Evolutionary conservation across 2,113 vertebrate genomes (phyloP), one percentile per base, ranked within the genome.

Genomic region (Heteronetta atricapilla): DNA sequence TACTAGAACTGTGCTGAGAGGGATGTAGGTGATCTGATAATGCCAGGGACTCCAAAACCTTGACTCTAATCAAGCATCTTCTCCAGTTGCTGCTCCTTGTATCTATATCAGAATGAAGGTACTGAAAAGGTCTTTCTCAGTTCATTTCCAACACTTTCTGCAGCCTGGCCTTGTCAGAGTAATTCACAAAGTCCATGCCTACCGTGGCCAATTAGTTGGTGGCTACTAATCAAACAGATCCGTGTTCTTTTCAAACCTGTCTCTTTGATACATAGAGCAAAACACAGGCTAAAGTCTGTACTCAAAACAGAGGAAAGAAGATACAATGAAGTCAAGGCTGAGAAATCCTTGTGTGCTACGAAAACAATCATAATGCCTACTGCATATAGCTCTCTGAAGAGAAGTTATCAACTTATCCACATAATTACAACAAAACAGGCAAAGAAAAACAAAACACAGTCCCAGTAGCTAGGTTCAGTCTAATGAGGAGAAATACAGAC

Each of bases 321-420:
- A 89, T 29, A 79, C 8, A 82, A 60, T 15, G 19, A 90, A 93
- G 72, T 66, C 58, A 87, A 75, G 93, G 66, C 38, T 88, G 26
- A 94, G 63, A 92, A 86, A 95, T 75, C 42, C 58, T 91, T 76
- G 8, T 44, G 74, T 85, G 55, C 69, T 75, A 62, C 59, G 72
- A 93, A 95, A 95, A 55, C 36, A 82, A 90, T 33, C 22, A n/a
- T 84, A 94, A 93, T 25, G 75, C 34, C 67, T 66, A 92, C 86
- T 20, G 29, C 21, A 88, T 26, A 78, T 19, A 77, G 74, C 58
- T 58, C 86, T 84, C 92, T 42, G 18, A 89, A 64, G 85, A 96
- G 77, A 93, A 38, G 40, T 95, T 76, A 94, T 23, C 63, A 93
- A 92, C 74, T 89, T 95, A 77, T 20, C n/a, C 77, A 89, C 50